Evolutionary conservation across 2,113 vertebrate genomes (phyloP), one percentile per base, ranked within the genome.

Genomic region (Panthera leo): DNA sequence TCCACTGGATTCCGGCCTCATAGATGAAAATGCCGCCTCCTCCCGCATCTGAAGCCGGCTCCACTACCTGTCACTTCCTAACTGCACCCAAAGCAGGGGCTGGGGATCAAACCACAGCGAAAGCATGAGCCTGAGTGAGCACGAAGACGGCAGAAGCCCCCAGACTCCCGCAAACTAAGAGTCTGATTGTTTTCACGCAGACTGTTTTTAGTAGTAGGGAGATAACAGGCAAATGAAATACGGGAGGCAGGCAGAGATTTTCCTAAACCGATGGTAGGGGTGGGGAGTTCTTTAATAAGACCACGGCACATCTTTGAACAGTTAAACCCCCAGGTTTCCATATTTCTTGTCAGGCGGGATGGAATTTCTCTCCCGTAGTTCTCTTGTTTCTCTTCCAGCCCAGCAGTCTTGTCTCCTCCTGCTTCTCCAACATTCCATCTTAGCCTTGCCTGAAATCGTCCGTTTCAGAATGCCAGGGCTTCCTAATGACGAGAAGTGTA

Each of bases 141-240:
- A n/a, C 65, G 96, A 31, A 94, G 96, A 34, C 96, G 85, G 94
- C 85, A 42, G 96, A 95, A 91, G 71, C n/a, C 67, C 51, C 18
- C 94, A 78, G 89, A 83, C 89, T 93, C 97, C 96, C 36, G 68
- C 58, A 42, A 97, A 94, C 91, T 21, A 79, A 95, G 75, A 96
- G 91, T 83, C 85, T 80, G 96, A 97, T 95, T 91, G 97, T 98
- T 97, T 96, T 80, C 90, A 96, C 94, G 95, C 96, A 97, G 94
- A 97, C 97, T 98, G 97, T 88, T 97, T 97, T 97, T 86, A 87
- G 34, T 91, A 39, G 85, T 85, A 95, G 83, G 83, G 91, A 98
- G 95, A 95, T 97, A 98, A 96, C 68, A 71, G 91, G 83, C 93
- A 88, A 93, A 97, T 93, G 95, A 97, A 97, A 96, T 95, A 89